Evolutionary conservation across 1,140 invertebrate genomes (phyloP), one percentile per base, ranked within the genome.

Genomic region (Adoxophyes honmai): DNA sequence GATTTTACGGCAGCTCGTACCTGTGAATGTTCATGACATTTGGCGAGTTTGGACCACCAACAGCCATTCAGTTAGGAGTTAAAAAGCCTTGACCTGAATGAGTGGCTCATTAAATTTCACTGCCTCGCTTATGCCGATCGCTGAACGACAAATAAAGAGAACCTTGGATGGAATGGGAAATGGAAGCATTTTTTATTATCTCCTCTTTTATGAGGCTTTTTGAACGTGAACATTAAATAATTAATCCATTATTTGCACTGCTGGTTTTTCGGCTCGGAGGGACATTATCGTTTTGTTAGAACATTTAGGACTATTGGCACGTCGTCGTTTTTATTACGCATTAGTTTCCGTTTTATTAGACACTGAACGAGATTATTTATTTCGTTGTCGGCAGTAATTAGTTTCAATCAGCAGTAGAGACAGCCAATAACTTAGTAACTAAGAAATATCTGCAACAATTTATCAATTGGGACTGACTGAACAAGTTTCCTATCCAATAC

Each of bases 51-150:
- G 1, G 39, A 28, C 21, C 39, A 44, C 8, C 0, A 15, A 39
- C 14, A 18, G 9, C 15, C 14, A 39, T 1, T 39, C 11, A 39
- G 15, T 15, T 39, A 44, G 33, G 10, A 48, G 15, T 53, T 58
- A 63, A 62, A 55, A 60, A 72, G 54, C 77, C 77, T 84, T 80
- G 78, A 75, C 77, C 77, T 60, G 54, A 81, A 78, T 80, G 67
- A 21, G 5, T 70, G 63, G 36, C 68, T 75, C 77, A 75, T 79
- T 79, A 78, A 75, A 79, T 81, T 76, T 73, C 64, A 72, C 68
- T 67, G 66, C 60, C 58, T 67, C 72, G 59, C 65, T 72, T 70
- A 69, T 67, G 58, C 59, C 66, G 68, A 75, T 72, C 67, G 64
- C 64, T 63, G 62, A 65, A 67, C 66, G 66, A 75, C 70, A 75